Evolutionary conservation across 2,888 invertebrate genomes (phyloP).

Genomic region (Blastobasis adustella): DNA sequence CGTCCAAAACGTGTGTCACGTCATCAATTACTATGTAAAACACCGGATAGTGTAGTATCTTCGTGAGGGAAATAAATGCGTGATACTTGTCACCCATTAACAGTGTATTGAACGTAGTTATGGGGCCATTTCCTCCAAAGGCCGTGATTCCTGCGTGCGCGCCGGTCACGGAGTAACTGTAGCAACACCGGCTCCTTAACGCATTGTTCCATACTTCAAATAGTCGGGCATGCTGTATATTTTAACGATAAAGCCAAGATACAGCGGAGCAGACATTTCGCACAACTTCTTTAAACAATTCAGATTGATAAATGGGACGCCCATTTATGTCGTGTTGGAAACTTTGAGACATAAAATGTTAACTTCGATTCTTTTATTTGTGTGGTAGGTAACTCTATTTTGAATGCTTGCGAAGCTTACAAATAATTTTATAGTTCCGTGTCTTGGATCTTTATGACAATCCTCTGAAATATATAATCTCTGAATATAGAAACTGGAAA

Average conservation of each 20-base stretch:
- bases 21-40: slow-evolving; percentile 10
- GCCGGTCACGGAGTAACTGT: slow-evolving; percentile 37
- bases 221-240: background rate
- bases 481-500: too few species aligned
- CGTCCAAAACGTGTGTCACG: slow-evolving; percentile 6
- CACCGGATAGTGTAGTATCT: too few species aligned
- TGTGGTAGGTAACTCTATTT: too few species aligned
- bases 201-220: slow-evolving; percentile 2
- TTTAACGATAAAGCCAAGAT: background rate
- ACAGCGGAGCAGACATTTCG: background rate
- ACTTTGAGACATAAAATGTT: background rate
- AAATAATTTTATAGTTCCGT: too few species aligned
- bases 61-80: too few species aligned
- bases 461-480: too few species aligned
- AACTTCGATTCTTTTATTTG: too few species aligned
- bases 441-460: too few species aligned
- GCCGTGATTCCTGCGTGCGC: slow-evolving; percentile 42
- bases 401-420: too few species aligned
- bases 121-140: slow-evolving; percentile 35
- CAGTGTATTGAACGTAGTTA: slow-evolving; percentile 22
- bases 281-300: too few species aligned
- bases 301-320: too few species aligned
- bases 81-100: background rate
- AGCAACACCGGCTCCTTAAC: slow-evolving; percentile 12
- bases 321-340: too few species aligned